These are phyloP conservation scores for Balanococcus diminutus DNA, from an alignment of 2,888 invertebrate genomes.

Conservation along the genomic window DNA sequence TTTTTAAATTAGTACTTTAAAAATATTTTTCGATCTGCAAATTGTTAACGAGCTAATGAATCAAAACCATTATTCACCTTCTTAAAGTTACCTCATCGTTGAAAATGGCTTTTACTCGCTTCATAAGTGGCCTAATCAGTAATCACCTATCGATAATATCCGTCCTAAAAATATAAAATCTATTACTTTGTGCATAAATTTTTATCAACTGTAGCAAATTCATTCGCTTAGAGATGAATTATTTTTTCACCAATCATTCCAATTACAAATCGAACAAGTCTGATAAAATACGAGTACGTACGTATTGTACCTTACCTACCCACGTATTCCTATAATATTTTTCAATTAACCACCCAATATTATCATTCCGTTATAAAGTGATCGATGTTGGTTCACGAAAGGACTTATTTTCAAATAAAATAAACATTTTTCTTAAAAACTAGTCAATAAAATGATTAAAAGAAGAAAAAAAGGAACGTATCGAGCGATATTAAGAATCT, in stretches of 20 bases:
- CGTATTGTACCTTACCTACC: too few relatives aligned
- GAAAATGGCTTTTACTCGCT: not conserved
- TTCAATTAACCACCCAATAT: not conserved
- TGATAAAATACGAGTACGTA: not conserved
- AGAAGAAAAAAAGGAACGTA: not conserved
- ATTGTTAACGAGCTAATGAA: too few relatives aligned
- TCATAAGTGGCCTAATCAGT: not conserved
- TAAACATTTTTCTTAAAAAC: not conserved
- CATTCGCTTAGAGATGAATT: not conserved
- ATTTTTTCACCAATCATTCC: not conserved
- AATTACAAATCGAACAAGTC: not conserved
- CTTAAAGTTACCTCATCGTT: too few relatives aligned
- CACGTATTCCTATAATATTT: not conserved
- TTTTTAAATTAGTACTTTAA: too few relatives aligned
- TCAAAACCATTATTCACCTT: too few relatives aligned
- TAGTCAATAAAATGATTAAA: constrained; percentile 2
- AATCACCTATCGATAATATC: not conserved
- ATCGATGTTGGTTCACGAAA: not conserved
- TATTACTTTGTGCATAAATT: not conserved
- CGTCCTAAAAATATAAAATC: not conserved
- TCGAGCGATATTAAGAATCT: not conserved
- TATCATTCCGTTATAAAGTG: not conserved
- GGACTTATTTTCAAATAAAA: not conserved
- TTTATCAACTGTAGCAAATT: too few relatives aligned
- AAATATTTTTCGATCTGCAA: too few relatives aligned